Evolutionary conservation across 2,888 invertebrate genomes (phyloP).

Genomic region (Rosalia funebris): DNA sequence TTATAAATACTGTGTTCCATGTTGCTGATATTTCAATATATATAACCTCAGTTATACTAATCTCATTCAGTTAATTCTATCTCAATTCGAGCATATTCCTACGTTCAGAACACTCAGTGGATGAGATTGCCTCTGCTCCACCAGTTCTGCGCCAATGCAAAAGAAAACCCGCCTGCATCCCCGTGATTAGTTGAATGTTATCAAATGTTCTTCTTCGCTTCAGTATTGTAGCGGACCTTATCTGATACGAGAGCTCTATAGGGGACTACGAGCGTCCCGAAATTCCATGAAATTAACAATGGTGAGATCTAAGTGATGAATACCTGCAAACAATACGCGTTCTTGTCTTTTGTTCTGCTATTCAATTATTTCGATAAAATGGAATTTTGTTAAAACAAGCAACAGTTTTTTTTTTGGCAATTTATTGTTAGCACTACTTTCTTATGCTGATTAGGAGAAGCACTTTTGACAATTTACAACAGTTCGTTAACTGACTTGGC

Average conservation of each 20-base stretch:
- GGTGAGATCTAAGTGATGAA: slow-evolving; percentile 27
- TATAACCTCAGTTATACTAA: too few species aligned
- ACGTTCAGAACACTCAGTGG: too few species aligned
- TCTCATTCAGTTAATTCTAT: too few species aligned
- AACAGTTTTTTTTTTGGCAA: slow-evolving; percentile 4
- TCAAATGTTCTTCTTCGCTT: slow-evolving; percentile 41
- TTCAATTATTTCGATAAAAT: slow-evolving; percentile 25
- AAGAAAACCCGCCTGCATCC: slow-evolving; percentile 5
- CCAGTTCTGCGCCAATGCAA: neutral
- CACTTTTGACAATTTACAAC: neutral
- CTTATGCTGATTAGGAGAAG: neutral
- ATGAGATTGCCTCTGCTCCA: too few species aligned
- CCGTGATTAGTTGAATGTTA: slow-evolving; percentile 34
- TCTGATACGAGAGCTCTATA: slow-evolving; percentile 38
- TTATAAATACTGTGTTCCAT: too few species aligned
- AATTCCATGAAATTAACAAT: slow-evolving; percentile 35
- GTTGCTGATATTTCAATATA: too few species aligned
- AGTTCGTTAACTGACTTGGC: too few species aligned
- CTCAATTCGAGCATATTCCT: too few species aligned
- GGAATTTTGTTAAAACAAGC: slow-evolving; percentile 13
- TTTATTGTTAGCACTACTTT: slow-evolving; percentile 1
- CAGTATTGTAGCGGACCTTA: slow-evolving; percentile 40
- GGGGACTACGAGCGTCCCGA: slow-evolving; percentile 41
- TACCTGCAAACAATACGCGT: slow-evolving; percentile 27
- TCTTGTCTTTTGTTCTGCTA: slow-evolving; percentile 28